Evolutionary conservation across 2,888 invertebrate genomes (phyloP), one percentile per base, ranked within the genome.

Genomic region (Lasioglossum zephyrum): DNA sequence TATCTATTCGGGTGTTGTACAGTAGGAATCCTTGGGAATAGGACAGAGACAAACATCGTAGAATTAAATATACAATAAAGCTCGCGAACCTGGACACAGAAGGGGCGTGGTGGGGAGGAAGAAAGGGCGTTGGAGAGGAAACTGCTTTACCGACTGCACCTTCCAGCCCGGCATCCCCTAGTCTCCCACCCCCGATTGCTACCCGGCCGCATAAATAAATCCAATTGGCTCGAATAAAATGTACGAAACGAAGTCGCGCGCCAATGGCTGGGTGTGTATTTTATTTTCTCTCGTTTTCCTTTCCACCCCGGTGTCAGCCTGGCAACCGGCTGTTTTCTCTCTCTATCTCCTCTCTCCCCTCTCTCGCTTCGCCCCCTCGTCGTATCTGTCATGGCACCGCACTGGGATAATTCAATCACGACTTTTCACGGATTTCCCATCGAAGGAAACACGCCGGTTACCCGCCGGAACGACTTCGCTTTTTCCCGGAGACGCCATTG

Each of bases 211-310:
- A 91, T 92, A 91, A 93, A 93, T 92, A 93, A 93, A 93, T 93
- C 91, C 92, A 93, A 93, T 93, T 93, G 92, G 91, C 90, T 92
- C 91, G 90, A 92, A 92, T 93, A 93, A 92, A 92, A 92, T 92
- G 92, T 92, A 92, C 92, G 92, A 90, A 91, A 89, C 87, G 90
- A 92, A 89, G 88, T 88, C 87, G 87, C 90, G 87, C 85, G 87
- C 85, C 90, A 89, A 87, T 89, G 87, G 90, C 86, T 79, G 87
- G 87, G 86, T 83, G 83, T 87, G 88, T 86, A 88, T 91, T 92
- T 92, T 91, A 91, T 92, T 91, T 90, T 87, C 88, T 88, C 89
- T 75, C 79, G 81, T 91, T 91, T 88, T 85, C 80, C 74, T 85
- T 72, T 81, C 86, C 78, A 83, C 70, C 79, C 84, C 75, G 73